A percentile compares a stretch with the other conserved stretches of the same genome.
Conservation (phyloP, 92 coral and sea anemone species). For the Nematostella vectensis region DNA sequence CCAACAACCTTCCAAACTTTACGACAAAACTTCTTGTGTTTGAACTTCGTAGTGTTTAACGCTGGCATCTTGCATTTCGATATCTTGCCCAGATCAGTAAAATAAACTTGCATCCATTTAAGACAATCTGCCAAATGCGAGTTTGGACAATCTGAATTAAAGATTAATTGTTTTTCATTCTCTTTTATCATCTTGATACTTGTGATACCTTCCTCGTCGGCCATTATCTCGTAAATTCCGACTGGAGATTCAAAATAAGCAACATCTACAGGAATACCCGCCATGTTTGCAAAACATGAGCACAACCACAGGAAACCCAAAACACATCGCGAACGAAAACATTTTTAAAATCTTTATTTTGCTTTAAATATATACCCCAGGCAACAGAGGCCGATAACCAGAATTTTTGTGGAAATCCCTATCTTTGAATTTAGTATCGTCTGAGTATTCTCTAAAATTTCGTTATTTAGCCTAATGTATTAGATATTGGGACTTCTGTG, state of each 20-base stretch:
- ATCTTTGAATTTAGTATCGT: no score
- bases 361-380: no score
- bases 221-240: conserved; percentile 51
- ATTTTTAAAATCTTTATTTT: no score
- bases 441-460: no score
- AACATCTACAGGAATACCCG: no score
- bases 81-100: conserved; percentile 34
- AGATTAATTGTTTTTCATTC: conserved; percentile 7
- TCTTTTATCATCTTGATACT: conserved; percentile 28
- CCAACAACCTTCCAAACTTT: conserved; percentile 76
- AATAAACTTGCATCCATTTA: conserved; percentile 73
- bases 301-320: no score
- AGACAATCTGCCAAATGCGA: conserved; percentile 44
- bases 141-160: background rate
- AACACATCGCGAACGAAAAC: no score
- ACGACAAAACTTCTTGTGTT: conserved; percentile 61
- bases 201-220: conserved; percentile 57
- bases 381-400: background rate
- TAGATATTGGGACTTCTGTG: no score
- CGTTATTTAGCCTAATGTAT: no score
- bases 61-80: conserved; percentile 43
- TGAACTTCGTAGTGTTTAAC: conserved; percentile 42
- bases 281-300: no score
- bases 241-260: conserved; percentile 51
- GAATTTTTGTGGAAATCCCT: no score